Base-by-base conservation (phyloP, 2,797 vertebrate species). In the Hippocampus kuda region DNA sequence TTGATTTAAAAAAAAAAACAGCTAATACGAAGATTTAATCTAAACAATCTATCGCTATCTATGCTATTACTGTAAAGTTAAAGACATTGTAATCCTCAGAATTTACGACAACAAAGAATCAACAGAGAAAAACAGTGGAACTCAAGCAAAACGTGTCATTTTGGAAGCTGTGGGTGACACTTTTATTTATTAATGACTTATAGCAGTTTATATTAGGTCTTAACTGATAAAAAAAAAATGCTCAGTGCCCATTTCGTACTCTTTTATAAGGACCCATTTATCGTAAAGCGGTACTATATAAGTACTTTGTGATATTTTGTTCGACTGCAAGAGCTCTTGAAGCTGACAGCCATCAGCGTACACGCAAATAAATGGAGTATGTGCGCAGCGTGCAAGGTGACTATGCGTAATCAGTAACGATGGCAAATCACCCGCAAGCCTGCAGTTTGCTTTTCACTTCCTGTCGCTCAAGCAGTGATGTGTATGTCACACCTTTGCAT, bases 401-500 rank as follows among this genome's bases (percentile, higher is more conserved):
- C 51, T 26, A 42, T 59, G 16, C 60, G 79, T 38, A 13, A 69
- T 15, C 26, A 56, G 71, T 64, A 73, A 27, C 53, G 66, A 44
- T 69, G 76, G 74, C 75, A 78, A 62, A 81, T 85, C 77, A 82
- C 81, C 77, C 76, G 79, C 69, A 68, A 70, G 75, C 3, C 2
- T 13, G 15, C 75, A 27, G 71, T 76, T 78, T 82, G 79, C 81
- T 82, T 87, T 78, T 80, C 75, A 73, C 64, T 78, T 81, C 59
- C 68, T 75, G 76, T 84, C 79, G 73, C 72, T 81, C 77, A 73
- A 82, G 76, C 77, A 62, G 71, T 54, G 75, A 79, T 66, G 73
- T 49, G 49, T 70, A 42, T 77, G 79, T 84, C 79, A 85, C 77
- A 76, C 83, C 76, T 86, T 84, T 82, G 84, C 84, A 68, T 77